A percentile compares a stretch with the other conserved stretches of the same genome.
phyloP scores from a whole-genome alignment of 2,888 invertebrate genomes.

The Phania funesta region DNA sequence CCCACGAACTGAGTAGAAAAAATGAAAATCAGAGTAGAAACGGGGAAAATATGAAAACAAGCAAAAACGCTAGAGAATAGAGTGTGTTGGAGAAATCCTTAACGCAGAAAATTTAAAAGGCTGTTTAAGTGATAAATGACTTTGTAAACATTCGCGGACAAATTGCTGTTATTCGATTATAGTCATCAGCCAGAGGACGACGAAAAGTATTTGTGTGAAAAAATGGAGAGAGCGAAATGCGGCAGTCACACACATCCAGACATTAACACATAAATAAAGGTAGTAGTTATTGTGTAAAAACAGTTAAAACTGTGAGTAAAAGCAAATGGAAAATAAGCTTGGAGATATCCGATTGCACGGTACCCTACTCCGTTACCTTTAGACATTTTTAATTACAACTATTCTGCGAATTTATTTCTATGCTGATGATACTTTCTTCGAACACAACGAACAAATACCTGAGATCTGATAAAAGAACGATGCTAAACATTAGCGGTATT shows the following conservation, averaged over 20 bases:
- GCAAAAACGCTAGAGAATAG: neutral
- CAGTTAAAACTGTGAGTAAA: neutral
- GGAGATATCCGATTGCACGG: too few species aligned
- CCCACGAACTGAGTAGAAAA: conserved; percentile 11
- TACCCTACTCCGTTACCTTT: too few species aligned
- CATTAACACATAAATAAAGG: neutral
- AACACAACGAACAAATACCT: too few species aligned
- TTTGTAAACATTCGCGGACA: conserved; percentile 65
- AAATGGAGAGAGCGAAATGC: neutral
- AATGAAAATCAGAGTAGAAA: neutral
- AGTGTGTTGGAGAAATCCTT: conserved; percentile 3
- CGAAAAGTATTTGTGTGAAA: neutral
- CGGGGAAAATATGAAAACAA: too few species aligned
- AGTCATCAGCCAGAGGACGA: conserved; percentile 12
- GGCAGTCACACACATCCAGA: neutral
- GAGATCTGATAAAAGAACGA: too few species aligned
- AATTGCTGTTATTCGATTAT: conserved; percentile 63
- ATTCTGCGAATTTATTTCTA: too few species aligned
- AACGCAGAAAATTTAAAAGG: conserved; percentile 49
- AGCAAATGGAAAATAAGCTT: too few species aligned
- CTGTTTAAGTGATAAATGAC: conserved; percentile 65
- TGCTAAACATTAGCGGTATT: too few species aligned
- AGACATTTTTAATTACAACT: too few species aligned
- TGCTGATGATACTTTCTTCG: too few species aligned
- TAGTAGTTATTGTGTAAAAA: neutral